Percentiles rank a stretch among this genome's conserved stretches.
Evolutionary conservation across 2,888 invertebrate genomes (phyloP).

Genomic region (Hyalella azteca): DNA sequence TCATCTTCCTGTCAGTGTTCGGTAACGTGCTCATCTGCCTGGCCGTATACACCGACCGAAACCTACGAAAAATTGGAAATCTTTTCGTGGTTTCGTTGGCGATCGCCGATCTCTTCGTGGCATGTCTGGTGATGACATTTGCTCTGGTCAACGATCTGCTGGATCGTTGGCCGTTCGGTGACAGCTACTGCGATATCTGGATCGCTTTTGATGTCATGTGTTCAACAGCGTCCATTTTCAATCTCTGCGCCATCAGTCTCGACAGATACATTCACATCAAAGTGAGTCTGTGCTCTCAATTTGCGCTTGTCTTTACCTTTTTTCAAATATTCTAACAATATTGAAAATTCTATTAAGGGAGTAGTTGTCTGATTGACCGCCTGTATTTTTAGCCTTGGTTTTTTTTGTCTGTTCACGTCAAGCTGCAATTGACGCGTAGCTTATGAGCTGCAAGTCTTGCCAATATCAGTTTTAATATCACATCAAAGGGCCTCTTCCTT

Average conservation of each 20-base stretch:
- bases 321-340: too few relatives aligned
- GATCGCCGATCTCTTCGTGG: conserved; percentile 96
- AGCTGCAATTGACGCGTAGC: too few relatives aligned
- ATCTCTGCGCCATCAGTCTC: conserved; percentile 96
- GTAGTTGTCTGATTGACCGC: too few relatives aligned
- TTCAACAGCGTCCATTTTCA: conserved; percentile 97
- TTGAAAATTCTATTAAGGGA: too few relatives aligned
- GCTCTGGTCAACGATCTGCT: conserved; percentile 96
- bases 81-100: conserved; percentile 94
- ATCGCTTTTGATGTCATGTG: conserved; percentile 99
- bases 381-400: too few relatives aligned
- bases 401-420: too few relatives aligned
- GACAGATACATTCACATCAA: conserved; percentile 88
- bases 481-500: too few relatives aligned
- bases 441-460: too few relatives aligned
- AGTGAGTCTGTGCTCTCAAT: conserved; percentile 29
- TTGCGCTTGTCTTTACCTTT: too few relatives aligned
- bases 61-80: conserved; percentile 76
- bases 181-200: conserved; percentile 97
- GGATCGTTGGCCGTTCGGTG: conserved; percentile 97
- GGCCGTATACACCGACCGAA: conserved; percentile 95
- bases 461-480: too few relatives aligned
- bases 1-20: conserved; percentile 91
- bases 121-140: conserved; percentile 97
- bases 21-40: conserved; percentile 97